Conservation (phyloP, 2,797 vertebrate genomes). For the Poecilia velifera region DNA sequence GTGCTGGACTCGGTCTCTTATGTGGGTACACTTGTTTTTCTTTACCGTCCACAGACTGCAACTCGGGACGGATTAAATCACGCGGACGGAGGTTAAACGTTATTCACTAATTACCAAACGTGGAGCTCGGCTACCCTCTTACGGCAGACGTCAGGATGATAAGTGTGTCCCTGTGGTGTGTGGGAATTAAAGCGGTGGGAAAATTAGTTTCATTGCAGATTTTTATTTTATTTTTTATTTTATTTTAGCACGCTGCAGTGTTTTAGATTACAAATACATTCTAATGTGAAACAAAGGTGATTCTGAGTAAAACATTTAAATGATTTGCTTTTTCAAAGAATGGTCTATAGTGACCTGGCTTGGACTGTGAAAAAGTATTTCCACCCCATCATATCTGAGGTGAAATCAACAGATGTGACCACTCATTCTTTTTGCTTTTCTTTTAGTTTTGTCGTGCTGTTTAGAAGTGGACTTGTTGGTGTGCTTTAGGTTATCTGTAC, state of each 20-base stretch:
- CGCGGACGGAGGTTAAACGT: slow-evolving; percentile 25
- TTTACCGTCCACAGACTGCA: not conserved
- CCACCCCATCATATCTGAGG: too few species aligned
- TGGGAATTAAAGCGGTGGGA: not conserved
- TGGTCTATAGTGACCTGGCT: too few species aligned
- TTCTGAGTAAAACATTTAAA: not conserved
- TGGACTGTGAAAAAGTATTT: too few species aligned
- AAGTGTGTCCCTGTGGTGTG: not conserved
- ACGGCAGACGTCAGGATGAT: slow-evolving; percentile 72
- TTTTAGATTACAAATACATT: not conserved
- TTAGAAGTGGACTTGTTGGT: not conserved
- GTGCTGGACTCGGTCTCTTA: slow-evolving; percentile 53
- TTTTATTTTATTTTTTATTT: not conserved
- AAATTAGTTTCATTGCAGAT: not conserved
- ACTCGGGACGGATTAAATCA: slow-evolving; percentile 22
- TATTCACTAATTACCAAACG: slow-evolving; percentile 50
- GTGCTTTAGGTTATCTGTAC: not conserved
- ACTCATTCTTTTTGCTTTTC: not conserved
- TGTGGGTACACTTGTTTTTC: slow-evolving; percentile 4
- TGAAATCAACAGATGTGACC: too few species aligned
- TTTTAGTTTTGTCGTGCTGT: not conserved
- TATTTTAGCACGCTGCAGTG: not conserved
- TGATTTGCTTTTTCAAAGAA: not conserved
- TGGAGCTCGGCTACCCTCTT: slow-evolving; percentile 83
- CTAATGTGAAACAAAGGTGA: not conserved